phyloP scores from a whole-genome alignment of 2,113 vertebrate genomes.

The Lepisosteus osseus region DNA sequence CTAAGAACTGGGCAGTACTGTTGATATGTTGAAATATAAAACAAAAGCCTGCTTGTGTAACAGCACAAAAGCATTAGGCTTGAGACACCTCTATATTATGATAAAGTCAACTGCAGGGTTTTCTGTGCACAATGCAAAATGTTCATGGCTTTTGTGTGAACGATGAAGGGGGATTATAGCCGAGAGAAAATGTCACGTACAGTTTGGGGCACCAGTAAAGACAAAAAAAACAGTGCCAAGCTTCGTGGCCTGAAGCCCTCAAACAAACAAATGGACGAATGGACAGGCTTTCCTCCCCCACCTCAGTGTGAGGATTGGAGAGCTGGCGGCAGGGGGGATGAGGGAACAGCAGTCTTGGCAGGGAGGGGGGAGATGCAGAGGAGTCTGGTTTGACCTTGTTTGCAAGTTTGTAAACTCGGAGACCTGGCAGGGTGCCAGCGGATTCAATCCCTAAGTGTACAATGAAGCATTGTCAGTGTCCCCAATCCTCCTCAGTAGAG shows the following conservation, averaged over 20 bases:
- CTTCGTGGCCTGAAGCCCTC: slow-evolving; percentile 10
- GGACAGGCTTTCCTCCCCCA: neutral
- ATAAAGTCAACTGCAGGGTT: too few species aligned
- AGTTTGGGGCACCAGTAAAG: too few species aligned
- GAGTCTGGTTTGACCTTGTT: slow-evolving; percentile 36
- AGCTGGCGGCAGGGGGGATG: slow-evolving; percentile 16
- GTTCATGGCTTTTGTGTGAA: too few species aligned
- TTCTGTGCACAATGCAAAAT: too few species aligned
- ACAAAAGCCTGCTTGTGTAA: too few species aligned
- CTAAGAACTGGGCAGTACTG: too few species aligned
- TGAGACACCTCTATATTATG: too few species aligned
- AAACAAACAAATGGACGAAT: slow-evolving; percentile 15
- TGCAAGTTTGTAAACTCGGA: slow-evolving; percentile 44
- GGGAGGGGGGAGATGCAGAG: slow-evolving; percentile 16
- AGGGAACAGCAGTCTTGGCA: slow-evolving; percentile 13
- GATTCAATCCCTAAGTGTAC: slow-evolving; percentile 56
- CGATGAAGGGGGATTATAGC: too few species aligned
- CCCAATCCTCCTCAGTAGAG: slow-evolving; percentile 48
- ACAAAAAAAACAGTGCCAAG: too few species aligned
- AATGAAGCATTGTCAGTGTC: slow-evolving; percentile 62
- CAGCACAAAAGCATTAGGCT: too few species aligned
- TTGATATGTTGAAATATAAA: too few species aligned
- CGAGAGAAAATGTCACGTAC: too few species aligned
- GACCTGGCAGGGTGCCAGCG: slow-evolving; percentile 41
- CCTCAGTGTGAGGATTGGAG: slow-evolving; percentile 1